A percentile compares a stretch with the other conserved stretches of the same genome.
Conservation (phyloP, 2,113 vertebrate genomes). For the Brachionichthys hirsutus region DNA sequence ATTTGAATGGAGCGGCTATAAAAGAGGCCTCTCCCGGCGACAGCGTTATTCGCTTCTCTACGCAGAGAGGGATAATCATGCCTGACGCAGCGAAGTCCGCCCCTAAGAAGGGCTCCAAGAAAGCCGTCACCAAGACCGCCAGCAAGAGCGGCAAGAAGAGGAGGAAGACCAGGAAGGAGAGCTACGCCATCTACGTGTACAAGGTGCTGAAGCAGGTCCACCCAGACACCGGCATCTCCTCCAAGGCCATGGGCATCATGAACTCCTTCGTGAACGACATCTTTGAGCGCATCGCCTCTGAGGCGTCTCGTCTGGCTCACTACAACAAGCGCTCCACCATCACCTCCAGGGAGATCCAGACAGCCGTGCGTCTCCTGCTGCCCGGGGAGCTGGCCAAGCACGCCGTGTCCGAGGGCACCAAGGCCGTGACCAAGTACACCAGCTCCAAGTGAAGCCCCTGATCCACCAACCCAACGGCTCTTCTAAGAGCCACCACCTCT, state of each 20-base stretch:
- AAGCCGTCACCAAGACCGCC: too few relatives aligned
- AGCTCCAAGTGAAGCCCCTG: constrained; percentile 20
- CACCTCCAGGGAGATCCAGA: constrained; percentile 83
- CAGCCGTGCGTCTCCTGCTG: constrained; percentile 76
- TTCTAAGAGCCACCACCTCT: constrained; percentile 6
- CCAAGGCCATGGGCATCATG: constrained; percentile 75
- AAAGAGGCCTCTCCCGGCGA: too few relatives aligned
- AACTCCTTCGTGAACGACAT: too few relatives aligned
- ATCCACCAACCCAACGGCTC: background rate
- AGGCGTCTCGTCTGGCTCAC: constrained; percentile 51
- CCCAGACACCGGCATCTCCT: constrained; percentile 81
- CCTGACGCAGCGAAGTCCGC: too few relatives aligned
- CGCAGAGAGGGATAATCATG: too few relatives aligned
- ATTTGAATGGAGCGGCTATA: too few relatives aligned
- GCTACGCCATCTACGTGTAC: constrained; percentile 79
- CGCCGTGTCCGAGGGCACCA: constrained; percentile 58
- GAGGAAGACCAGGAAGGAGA: constrained; percentile 45
- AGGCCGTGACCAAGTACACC: constrained; percentile 42
- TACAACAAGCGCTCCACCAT: constrained; percentile 76
- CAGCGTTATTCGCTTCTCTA: too few relatives aligned
- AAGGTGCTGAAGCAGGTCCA: constrained; percentile 84
- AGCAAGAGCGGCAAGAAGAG: too few relatives aligned
- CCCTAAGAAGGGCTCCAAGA: too few relatives aligned
- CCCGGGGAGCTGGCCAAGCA: constrained; percentile 62
- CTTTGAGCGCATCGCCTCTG: too few relatives aligned